phyloP scores from a whole-genome alignment of 1,140 invertebrate species.

The Lordiphosa collinella region DNA sequence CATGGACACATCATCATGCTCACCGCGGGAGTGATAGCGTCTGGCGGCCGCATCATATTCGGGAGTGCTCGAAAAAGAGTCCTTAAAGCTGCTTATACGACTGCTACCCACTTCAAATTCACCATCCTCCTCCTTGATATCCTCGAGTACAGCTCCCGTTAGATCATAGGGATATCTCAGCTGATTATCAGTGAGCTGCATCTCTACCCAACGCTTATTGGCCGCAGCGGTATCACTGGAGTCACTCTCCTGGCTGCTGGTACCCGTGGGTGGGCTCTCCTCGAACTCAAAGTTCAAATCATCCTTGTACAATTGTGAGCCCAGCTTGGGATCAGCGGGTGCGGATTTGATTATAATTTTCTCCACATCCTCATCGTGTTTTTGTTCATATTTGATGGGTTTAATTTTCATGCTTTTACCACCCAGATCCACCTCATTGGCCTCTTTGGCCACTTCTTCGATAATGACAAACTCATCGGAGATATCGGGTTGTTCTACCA shows the following conservation, averaged over 20 bases:
- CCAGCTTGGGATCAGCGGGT: slow-evolving; percentile 80
- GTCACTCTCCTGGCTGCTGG: slow-evolving; percentile 80
- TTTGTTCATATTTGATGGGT: slow-evolving; percentile 81
- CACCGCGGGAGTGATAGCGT: slow-evolving; percentile 90
- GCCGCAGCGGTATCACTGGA: slow-evolving; percentile 85
- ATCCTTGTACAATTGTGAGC: slow-evolving; percentile 81
- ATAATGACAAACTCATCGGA: slow-evolving; percentile 93
- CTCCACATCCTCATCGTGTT: slow-evolving; percentile 87
- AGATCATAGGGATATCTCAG: slow-evolving; percentile 85
- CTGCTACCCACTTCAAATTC: slow-evolving; percentile 90
- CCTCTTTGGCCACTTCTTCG: slow-evolving; percentile 91
- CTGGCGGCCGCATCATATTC: slow-evolving; percentile 91
- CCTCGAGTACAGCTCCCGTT: slow-evolving; percentile 90
- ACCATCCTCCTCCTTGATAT: slow-evolving; percentile 94
- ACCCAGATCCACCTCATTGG: slow-evolving; percentile 88
- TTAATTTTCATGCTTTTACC: slow-evolving; percentile 88
- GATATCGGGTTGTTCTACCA: slow-evolving; percentile 90
- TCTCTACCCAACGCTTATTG: slow-evolving; percentile 92
- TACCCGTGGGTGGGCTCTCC: slow-evolving; percentile 84
- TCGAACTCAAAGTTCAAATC: slow-evolving; percentile 86
- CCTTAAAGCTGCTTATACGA: slow-evolving; percentile 87
- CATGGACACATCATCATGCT: slow-evolving; percentile 94
- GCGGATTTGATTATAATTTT: slow-evolving; percentile 85
- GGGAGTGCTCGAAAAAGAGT: slow-evolving; percentile 89
- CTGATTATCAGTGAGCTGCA: slow-evolving; percentile 88